Conservation (phyloP, 2,113 vertebrate genomes). For the Syngnathus typhle region DNA sequence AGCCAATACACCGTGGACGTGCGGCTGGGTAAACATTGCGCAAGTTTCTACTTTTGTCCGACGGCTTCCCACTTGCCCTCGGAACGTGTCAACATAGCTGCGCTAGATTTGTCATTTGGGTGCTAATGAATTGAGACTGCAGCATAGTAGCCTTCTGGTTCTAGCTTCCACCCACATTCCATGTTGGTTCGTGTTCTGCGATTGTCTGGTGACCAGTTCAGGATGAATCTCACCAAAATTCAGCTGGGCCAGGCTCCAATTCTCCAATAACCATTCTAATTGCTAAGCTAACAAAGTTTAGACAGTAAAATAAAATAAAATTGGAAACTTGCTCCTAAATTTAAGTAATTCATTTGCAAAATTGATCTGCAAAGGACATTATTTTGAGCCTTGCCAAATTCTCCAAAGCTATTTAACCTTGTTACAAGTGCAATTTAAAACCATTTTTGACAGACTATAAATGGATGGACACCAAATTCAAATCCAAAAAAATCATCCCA, state of each 20-base stretch:
- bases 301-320: too few species aligned
- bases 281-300: background rate
- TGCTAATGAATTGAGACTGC: slow-evolving; percentile 5
- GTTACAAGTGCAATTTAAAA: background rate
- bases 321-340: too few species aligned
- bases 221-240: too few species aligned
- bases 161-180: background rate
- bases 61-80: background rate
- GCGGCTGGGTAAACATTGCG: slow-evolving; percentile 51
- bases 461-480: background rate
- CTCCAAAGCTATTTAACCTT: background rate
- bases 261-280: too few species aligned
- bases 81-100: background rate
- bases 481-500: background rate
- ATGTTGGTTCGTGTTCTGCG: background rate
- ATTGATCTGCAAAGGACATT: too few species aligned
- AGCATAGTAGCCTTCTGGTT: background rate
- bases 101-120: slow-evolving; percentile 1
- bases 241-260: too few species aligned
- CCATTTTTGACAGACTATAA: background rate
- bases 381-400: too few species aligned
- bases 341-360: too few species aligned
- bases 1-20: slow-evolving; percentile 63
- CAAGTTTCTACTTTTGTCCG: background rate
- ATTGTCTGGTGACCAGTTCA: background rate